Conservation (phyloP, 2,113 vertebrate species). For the Actenoides hombroni region DNA sequence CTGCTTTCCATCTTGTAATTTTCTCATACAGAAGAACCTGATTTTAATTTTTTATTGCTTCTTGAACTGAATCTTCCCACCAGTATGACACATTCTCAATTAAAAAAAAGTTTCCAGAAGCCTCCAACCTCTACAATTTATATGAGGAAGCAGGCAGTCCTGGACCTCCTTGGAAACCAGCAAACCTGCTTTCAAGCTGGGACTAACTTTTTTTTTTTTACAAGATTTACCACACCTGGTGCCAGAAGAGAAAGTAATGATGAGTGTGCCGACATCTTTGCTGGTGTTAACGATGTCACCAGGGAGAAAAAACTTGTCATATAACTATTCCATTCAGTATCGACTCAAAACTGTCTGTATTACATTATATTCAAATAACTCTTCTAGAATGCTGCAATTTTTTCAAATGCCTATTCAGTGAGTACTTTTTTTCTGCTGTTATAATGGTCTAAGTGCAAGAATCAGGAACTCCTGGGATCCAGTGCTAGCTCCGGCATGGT, state of each 20-base stretch:
- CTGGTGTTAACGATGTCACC: not conserved
- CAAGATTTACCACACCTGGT: not conserved
- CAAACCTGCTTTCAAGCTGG: not conserved
- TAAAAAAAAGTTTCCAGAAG: not conserved
- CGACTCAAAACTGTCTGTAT: not conserved
- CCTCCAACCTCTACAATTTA: not conserved
- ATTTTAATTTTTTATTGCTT: not conserved
- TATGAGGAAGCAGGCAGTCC: not conserved
- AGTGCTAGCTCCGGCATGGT: not conserved
- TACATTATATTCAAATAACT: not conserved
- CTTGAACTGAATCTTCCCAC: not conserved
- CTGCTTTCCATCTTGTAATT: not conserved
- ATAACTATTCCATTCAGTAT: not conserved
- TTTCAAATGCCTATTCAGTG: not conserved
- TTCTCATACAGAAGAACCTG: not conserved
- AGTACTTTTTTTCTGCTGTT: not conserved
- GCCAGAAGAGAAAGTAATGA: not conserved
- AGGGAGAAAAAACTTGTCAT: not conserved
- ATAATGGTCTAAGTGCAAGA: not conserved
- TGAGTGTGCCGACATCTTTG: not conserved
- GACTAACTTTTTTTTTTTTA: not conserved
- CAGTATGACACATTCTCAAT: not conserved
- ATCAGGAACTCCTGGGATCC: not conserved
- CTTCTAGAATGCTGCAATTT: not conserved
- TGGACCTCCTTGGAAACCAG: not conserved